Evolutionary conservation across 2,113 vertebrate genomes (phyloP), one percentile per base, ranked within the genome.

Genomic region (Vicugna pacos): DNA sequence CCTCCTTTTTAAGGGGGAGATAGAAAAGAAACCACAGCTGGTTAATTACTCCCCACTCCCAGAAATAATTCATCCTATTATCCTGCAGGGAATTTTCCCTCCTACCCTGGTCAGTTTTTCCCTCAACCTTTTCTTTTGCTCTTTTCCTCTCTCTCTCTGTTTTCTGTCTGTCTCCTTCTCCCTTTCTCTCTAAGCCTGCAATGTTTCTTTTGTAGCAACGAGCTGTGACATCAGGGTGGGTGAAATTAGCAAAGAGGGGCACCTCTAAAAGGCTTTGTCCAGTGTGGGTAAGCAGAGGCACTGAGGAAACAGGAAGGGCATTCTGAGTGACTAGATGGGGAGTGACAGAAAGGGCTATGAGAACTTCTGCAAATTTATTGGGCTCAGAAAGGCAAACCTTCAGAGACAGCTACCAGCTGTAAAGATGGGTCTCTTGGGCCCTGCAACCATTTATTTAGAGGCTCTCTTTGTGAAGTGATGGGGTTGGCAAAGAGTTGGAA

Each of bases 11-110:
- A 10, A 5, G 14, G 13, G 62, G 54, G 58, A 94, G 67, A 64
- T 79, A 58, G 24, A 28, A 86, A 84, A 50, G 76, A 93, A 80
- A 30, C n/a, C 17, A 5, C 30, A 54, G 46, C 30, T 84, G 80
- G 46, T 70, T 89, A 93, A 92, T 84, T 54, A 72, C 24, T 92
- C 38, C 42, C 42, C 16, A 26, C n/a, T 94, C 20, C n/a, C 22
- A 50, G 84, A 92, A 94, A 84, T 62, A 81, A 92, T 73, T 90
- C 19, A 89, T 16, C 52, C 32, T 70, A 62, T 42, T 58, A 76
- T 92, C 52, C 32, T 19, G 3, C n/a, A 94, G 35, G 54, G 26
- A 16, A 38, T 76, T 92, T 81, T 48, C 54, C 42, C 48, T 52
- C 10, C 52, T 69, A 16, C 0, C 9, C 64, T 48, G n/a, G 62